These are phyloP conservation scores for Loris lydekkerianus DNA, from an alignment of 2,797 vertebrate species.

Conservation along the genomic window DNA sequence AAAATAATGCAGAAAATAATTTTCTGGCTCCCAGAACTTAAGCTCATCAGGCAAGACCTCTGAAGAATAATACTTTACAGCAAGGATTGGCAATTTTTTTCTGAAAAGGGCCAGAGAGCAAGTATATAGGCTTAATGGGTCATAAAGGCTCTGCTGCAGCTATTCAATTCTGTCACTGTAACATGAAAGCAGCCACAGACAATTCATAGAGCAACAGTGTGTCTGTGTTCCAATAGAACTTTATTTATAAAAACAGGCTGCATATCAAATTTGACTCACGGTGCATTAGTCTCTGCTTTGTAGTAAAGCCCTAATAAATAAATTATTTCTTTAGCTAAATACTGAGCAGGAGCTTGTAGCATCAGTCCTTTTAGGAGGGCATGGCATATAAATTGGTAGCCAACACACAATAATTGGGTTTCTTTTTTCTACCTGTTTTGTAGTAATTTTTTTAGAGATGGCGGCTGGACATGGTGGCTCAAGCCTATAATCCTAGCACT, in stretches of 20 bases:
- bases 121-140: background rate
- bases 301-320: background rate
- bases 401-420: background rate
- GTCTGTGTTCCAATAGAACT: slow-evolving; percentile 25
- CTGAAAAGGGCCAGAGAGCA: background rate
- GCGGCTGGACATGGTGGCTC: too few species aligned
- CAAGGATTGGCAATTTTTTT: background rate
- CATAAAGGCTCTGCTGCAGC: background rate
- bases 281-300: background rate
- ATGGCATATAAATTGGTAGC: background rate
- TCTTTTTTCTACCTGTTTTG: background rate
- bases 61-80: background rate
- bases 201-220: background rate
- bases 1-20: background rate
- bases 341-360: background rate
- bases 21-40: background rate
- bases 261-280: background rate
- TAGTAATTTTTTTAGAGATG: too few species aligned
- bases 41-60: background rate
- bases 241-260: slow-evolving; percentile 36
- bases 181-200: background rate
- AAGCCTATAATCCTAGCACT: too few species aligned
- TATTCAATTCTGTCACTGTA: background rate
- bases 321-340: background rate
- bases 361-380: background rate